Evolutionary conservation across 2,113 vertebrate genomes (phyloP).

Genomic region (Nibea albiflora): DNA sequence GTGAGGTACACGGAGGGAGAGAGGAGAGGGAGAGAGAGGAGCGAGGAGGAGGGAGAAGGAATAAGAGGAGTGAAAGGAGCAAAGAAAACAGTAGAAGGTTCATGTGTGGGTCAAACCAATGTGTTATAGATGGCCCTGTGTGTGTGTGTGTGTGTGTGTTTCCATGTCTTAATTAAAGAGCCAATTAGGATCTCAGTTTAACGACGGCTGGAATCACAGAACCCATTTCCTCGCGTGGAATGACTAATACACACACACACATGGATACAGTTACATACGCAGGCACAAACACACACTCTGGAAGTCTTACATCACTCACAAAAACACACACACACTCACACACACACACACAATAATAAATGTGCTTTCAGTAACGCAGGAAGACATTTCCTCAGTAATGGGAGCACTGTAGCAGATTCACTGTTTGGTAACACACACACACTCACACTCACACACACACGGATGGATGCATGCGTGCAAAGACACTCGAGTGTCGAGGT

Average conservation of each 20-base stretch:
- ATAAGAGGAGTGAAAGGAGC: neutral
- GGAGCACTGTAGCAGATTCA: conserved; percentile 38
- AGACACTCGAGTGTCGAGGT: conserved; percentile 6
- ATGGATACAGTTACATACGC: conserved; percentile 26
- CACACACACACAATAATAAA: conserved; percentile 17
- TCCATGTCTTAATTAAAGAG: conserved; percentile 71
- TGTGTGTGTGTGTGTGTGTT: conserved; percentile 41
- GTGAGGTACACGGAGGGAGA: neutral
- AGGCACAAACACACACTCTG: too few relatives aligned
- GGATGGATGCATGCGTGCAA: neutral
- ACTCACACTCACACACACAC: conserved; percentile 5
- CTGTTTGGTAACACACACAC: conserved; percentile 6
- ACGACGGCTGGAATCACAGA: conserved; percentile 61
- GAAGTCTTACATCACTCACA: conserved; percentile 18
- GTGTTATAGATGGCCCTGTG: neutral
- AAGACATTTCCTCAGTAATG: conserved; percentile 49
- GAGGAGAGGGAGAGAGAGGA: too few relatives aligned
- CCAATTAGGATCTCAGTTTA: conserved; percentile 69
- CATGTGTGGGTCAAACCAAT: conserved; percentile 38
- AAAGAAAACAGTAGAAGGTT: conserved; percentile 41
- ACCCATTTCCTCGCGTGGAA: conserved; percentile 59
- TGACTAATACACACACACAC: conserved; percentile 58
- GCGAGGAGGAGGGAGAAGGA: neutral
- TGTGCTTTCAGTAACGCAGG: conserved; percentile 37
- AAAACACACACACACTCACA: neutral